Percentiles rank a stretch among this genome's conserved stretches.
Conservation (phyloP, 1,140 invertebrate species). For the Sitophilus oryzae region DNA sequence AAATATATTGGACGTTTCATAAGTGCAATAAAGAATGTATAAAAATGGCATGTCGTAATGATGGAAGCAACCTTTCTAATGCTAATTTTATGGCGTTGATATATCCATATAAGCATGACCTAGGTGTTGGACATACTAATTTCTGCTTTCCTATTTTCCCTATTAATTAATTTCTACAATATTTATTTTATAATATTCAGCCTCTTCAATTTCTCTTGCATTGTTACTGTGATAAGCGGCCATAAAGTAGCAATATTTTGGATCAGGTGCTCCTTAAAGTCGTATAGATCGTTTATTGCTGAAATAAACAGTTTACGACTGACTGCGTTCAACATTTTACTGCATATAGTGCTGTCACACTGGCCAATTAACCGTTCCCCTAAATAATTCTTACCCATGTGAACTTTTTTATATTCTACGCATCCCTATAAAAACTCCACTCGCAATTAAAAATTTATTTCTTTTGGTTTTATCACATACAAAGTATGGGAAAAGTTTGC, state of each 20-base stretch:
- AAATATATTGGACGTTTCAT: too few species aligned
- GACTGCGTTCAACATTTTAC: conserved; percentile 17
- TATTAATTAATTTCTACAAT: neutral
- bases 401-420: conserved; percentile 18
- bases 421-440: conserved; percentile 16
- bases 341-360: conserved; percentile 21
- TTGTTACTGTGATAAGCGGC: neutral
- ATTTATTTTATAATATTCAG: neutral
- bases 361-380: conserved; percentile 17
- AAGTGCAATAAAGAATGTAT: too few species aligned
- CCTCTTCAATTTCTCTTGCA: too few species aligned
- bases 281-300: conserved; percentile 17
- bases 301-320: conserved; percentile 27
- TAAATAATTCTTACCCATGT: conserved; percentile 8
- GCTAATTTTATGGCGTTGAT: too few species aligned
- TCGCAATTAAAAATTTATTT: conserved; percentile 14
- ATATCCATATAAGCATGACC: neutral
- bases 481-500: too few species aligned
- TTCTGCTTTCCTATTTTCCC: neutral
- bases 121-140: neutral
- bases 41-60: too few species aligned
- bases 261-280: conserved; percentile 18
- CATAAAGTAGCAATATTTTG: neutral
- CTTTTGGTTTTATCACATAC: neutral
- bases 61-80: too few species aligned